These are phyloP conservation scores for Gulo gulo DNA, from an alignment of 2,113 vertebrate genomes.

Conservation along the genomic window DNA sequence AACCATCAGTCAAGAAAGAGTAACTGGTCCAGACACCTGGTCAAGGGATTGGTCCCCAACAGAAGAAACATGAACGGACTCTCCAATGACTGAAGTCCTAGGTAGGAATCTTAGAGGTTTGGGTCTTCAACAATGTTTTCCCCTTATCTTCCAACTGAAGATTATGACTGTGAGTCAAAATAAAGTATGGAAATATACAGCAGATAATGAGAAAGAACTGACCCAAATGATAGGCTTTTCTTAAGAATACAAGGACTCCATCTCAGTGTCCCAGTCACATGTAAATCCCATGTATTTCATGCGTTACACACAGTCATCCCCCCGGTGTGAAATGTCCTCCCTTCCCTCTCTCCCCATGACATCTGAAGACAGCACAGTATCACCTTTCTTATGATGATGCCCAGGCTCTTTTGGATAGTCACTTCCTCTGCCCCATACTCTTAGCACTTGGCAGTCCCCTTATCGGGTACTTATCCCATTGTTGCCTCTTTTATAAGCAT, in stretches of 20 bases:
- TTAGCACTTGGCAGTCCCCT: background rate
- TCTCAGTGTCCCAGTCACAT: background rate
- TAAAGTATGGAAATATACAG: background rate
- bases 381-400: background rate
- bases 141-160: background rate
- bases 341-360: background rate
- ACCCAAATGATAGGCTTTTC: background rate
- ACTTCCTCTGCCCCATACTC: background rate
- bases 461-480: background rate
- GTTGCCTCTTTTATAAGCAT: background rate
- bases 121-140: background rate
- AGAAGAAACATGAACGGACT: background rate
- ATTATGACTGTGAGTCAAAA: background rate
- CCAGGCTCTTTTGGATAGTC: background rate
- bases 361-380: background rate
- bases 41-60: background rate
- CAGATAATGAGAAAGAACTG: background rate
- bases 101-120: background rate
- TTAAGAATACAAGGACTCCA: background rate
- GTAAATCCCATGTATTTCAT: background rate
- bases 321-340: no score
- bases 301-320: background rate
- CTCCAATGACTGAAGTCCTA: background rate
- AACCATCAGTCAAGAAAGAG: background rate
- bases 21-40: background rate